Evolutionary conservation across 2,797 vertebrate genomes (phyloP), one percentile per base, ranked within the genome.

Genomic region (Astyanax mexicanus): DNA sequence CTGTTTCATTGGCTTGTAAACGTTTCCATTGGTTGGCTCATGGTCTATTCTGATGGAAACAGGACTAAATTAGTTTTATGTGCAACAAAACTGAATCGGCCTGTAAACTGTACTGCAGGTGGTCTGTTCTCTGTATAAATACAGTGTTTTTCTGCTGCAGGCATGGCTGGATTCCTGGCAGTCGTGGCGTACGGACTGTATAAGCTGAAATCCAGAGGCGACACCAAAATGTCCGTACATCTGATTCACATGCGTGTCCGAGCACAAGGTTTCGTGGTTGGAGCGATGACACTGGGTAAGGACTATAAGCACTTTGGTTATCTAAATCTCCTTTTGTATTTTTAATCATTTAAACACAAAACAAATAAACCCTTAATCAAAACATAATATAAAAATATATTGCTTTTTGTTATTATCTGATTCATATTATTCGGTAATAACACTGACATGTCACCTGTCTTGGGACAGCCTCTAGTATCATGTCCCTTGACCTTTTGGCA

Each of bases 201-300:
- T 69, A 90, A 80, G 76, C 78, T 93, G 15, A 91, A 86, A 61
- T 67, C 84, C 45, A 83, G 88, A 75, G 87, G 87, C 27, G 77
- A 87, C 15, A 82, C 85, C 61, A 92, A 92, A 74, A 84, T 91
- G 85, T 93, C 92, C 1, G 74, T 92, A n/a, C 89, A 92, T 52
- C 87, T 93, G 49, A 93, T 93, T 77, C 91, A 93, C 71, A 90
- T 87, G 87, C 82, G 90, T 68, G 90, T 93, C 10, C 86, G 86
- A 42, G 92, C 91, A 29, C 92, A 93, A 83, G 88, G 91, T 44
- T 92, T 91, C 51, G 83, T 89, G 5, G 90, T 93, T 9, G 90
- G 92, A 57, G 89, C 90, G 21, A 84, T 92, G 84, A 93, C 90
- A 27, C 72, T 93, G 54, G 92, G 90, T 92, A 86, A 89, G 82